Conservation (phyloP, 1,140 invertebrate species). For the Coelopa frigida region DNA sequence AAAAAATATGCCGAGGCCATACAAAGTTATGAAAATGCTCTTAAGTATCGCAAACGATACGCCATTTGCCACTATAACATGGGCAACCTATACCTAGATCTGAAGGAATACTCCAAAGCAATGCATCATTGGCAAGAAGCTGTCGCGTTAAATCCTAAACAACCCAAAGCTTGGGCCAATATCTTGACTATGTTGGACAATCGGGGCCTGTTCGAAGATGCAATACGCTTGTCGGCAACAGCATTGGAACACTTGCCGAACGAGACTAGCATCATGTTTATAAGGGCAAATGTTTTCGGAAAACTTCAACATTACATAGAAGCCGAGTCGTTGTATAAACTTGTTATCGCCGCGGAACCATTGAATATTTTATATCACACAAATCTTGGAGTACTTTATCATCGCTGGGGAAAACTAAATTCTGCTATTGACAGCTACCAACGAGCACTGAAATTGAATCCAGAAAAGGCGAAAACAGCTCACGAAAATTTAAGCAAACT, state of each 20-base stretch:
- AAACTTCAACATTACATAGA: constrained; percentile 68
- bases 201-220: constrained; percentile 59
- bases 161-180: constrained; percentile 86
- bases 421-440: constrained; percentile 69
- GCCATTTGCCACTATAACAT: constrained; percentile 93
- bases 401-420: constrained; percentile 78
- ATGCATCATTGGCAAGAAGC: constrained; percentile 72
- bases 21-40: constrained; percentile 69
- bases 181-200: constrained; percentile 82
- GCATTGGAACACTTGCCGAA: constrained; percentile 63
- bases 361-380: constrained; percentile 66
- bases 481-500: constrained; percentile 33
- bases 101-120: constrained; percentile 50
- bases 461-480: constrained; percentile 23
- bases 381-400: constrained; percentile 87
- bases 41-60: constrained; percentile 70
- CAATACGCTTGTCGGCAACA: constrained; percentile 58
- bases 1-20: constrained; percentile 68
- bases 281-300: constrained; percentile 80
- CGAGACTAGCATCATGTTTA: constrained; percentile 73
- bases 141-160: constrained; percentile 65
- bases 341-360: constrained; percentile 64
- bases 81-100: constrained; percentile 71
- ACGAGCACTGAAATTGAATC: constrained; percentile 49
- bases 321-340: constrained; percentile 74